A percentile compares a stretch with the other conserved stretches of the same genome.
Conservation (phyloP, 2,113 vertebrate genomes). For the Halichoeres trimaculatus region DNA sequence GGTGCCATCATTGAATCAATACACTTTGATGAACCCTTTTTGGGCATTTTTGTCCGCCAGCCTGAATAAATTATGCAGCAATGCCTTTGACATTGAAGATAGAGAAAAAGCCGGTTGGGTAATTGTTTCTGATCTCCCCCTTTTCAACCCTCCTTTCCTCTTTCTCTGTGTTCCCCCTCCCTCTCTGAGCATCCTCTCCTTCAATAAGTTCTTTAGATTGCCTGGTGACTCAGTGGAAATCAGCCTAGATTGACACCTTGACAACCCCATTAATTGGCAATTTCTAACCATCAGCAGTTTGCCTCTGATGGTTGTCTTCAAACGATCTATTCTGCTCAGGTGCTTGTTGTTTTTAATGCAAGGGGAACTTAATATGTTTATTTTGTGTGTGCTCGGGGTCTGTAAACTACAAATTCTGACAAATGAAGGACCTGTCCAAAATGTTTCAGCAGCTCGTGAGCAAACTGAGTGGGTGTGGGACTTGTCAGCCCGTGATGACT, state of each 20-base stretch:
- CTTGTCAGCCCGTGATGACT: constrained; percentile 61
- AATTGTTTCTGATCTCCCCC: constrained; percentile 66
- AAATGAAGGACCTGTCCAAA: constrained; percentile 51
- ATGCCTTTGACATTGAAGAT: constrained; percentile 69
- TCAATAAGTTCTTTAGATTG: constrained; percentile 73
- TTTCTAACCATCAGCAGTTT: constrained; percentile 64
- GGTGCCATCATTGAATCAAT: constrained; percentile 34
- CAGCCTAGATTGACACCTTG: constrained; percentile 78
- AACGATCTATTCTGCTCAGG: constrained; percentile 28
- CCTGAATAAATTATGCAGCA: constrained; percentile 69
- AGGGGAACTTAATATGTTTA: constrained; percentile 36
- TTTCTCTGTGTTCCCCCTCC: background rate
- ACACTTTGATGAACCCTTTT: constrained; percentile 25
- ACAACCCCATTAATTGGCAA: constrained; percentile 78
- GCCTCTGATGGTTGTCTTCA: constrained; percentile 58
- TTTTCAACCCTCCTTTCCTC: constrained; percentile 30
- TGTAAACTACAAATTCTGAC: constrained; percentile 33
- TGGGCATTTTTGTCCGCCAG: constrained; percentile 20
- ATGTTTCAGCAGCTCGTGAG: constrained; percentile 60
- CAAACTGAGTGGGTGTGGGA: constrained; percentile 40
- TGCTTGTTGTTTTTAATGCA: background rate
- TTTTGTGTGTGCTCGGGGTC: constrained; percentile 46
- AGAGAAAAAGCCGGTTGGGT: constrained; percentile 54
- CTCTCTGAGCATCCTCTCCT: constrained; percentile 38
- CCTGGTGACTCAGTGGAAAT: constrained; percentile 74